phyloP scores from a whole-genome alignment of 2,888 invertebrate genomes.

The Oxyteleia sp. region DNA sequence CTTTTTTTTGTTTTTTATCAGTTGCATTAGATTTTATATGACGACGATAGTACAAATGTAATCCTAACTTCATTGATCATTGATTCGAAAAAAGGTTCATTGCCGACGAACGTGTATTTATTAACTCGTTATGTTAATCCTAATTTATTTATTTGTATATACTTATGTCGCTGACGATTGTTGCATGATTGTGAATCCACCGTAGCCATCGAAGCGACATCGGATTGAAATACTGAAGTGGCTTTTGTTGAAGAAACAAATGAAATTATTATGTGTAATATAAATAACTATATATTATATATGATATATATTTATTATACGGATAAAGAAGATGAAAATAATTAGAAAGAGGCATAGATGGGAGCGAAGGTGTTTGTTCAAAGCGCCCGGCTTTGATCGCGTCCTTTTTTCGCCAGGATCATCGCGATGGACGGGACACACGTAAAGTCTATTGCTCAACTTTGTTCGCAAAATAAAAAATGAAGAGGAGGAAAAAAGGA shows the following conservation, averaged over 20 bases:
- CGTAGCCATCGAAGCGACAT: slow-evolving; percentile 63
- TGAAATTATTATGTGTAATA: slow-evolving; percentile 85
- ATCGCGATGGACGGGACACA: no score
- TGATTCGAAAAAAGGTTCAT: slow-evolving; percentile 34
- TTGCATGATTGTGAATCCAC: slow-evolving; percentile 66
- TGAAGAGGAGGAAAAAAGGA: no score
- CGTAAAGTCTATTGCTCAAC: no score
- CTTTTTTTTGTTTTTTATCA: not conserved
- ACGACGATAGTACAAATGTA: slow-evolving; percentile 60
- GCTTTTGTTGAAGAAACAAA: slow-evolving; percentile 80
- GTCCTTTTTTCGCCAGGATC: slow-evolving; percentile 70
- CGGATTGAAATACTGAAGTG: slow-evolving; percentile 74
- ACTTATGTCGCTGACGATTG: slow-evolving; percentile 30
- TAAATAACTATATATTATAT: slow-evolving; percentile 83
- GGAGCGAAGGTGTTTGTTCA: slow-evolving; percentile 79
- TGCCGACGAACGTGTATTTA: not conserved
- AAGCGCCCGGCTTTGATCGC: slow-evolving; percentile 79
- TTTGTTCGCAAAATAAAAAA: no score
- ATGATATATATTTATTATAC: slow-evolving; percentile 85
- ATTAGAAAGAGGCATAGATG: slow-evolving; percentile 81
- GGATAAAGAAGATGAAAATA: slow-evolving; percentile 80
- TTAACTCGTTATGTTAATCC: slow-evolving; percentile 18
- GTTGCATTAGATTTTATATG: slow-evolving; percentile 25
- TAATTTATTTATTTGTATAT: slow-evolving; percentile 25
- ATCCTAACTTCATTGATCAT: slow-evolving; percentile 2